Percentiles rank a stretch among this genome's conserved stretches.
phyloP scores from a whole-genome alignment of 2,797 vertebrate genomes.

The Prionace glauca region DNA sequence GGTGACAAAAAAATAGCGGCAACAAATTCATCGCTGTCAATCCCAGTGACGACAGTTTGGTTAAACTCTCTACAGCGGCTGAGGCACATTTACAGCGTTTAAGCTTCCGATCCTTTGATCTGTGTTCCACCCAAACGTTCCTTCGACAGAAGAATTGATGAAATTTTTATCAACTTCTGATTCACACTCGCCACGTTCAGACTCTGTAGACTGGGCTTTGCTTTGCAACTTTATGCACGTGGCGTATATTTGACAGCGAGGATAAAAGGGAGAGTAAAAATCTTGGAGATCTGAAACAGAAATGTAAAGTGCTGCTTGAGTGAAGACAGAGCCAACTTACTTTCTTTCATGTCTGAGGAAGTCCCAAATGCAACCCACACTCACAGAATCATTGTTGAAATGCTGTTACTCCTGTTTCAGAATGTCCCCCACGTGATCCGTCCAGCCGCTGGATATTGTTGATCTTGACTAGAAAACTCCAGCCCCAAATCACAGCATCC shows the following conservation, averaged over 20 bases:
- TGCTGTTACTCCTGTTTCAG: neutral
- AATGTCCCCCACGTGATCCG: neutral
- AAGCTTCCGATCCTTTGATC: neutral
- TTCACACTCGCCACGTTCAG: neutral
- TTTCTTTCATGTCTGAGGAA: neutral
- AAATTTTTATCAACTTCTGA: neutral
- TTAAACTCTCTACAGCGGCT: neutral
- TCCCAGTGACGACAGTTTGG: neutral
- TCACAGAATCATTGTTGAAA: neutral
- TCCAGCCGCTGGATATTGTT: neutral
- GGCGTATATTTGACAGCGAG: neutral
- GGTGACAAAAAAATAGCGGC: conserved; percentile 33
- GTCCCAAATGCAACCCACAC: neutral
- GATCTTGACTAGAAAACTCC: neutral
- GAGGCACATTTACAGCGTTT: neutral
- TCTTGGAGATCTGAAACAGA: neutral
- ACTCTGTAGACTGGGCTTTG: neutral
- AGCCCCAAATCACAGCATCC: too few species aligned
- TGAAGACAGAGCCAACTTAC: neutral
- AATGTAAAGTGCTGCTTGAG: neutral
- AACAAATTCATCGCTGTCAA: conserved; percentile 31
- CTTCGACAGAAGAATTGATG: neutral
- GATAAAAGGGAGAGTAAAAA: neutral
- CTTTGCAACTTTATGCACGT: neutral
- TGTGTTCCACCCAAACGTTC: neutral